Evolutionary conservation across 2,888 invertebrate species (phyloP).

Genomic region (Caenorhabditis japonica): DNA sequence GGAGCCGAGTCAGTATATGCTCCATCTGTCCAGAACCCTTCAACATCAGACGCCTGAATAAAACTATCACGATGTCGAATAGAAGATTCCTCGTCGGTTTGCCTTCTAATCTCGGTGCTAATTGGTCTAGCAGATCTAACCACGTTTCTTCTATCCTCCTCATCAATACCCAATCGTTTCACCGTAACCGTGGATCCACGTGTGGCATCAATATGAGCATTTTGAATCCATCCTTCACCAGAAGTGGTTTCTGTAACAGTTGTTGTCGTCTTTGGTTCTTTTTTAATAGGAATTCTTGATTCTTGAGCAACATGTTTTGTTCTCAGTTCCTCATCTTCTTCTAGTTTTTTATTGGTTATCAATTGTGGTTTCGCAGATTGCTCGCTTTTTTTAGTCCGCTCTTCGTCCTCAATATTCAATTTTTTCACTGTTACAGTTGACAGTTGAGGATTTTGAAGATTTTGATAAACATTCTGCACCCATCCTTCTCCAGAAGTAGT

Average conservation of each 20-base stretch:
- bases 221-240: constrained; percentile 54
- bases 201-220: constrained; percentile 24
- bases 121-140: constrained; percentile 40
- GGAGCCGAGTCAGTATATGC: constrained; percentile 69
- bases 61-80: constrained; percentile 59
- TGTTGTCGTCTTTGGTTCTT: constrained; percentile 42
- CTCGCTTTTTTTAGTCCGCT: not conserved
- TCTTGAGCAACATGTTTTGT: constrained; percentile 11
- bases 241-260: constrained; percentile 47
- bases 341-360: constrained; percentile 3
- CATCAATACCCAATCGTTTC: constrained; percentile 45
- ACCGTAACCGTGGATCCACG: constrained; percentile 21
- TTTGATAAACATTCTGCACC: constrained; percentile 46
- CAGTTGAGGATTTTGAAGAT: constrained; percentile 31
- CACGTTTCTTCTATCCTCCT: constrained; percentile 24
- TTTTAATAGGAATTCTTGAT: constrained; percentile 38
- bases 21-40: constrained; percentile 71
- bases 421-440: constrained; percentile 40
- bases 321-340: constrained; percentile 24
- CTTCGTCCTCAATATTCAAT: constrained; percentile 38
- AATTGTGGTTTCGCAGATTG: constrained; percentile 8
- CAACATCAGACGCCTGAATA: constrained; percentile 63
- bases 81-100: constrained; percentile 52
- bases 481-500: constrained; percentile 56
- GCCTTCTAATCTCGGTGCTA: constrained; percentile 36